Evolutionary conservation across 1,140 invertebrate genomes (phyloP), one percentile per base, ranked within the genome.

Genomic region (Euura lappo): DNA sequence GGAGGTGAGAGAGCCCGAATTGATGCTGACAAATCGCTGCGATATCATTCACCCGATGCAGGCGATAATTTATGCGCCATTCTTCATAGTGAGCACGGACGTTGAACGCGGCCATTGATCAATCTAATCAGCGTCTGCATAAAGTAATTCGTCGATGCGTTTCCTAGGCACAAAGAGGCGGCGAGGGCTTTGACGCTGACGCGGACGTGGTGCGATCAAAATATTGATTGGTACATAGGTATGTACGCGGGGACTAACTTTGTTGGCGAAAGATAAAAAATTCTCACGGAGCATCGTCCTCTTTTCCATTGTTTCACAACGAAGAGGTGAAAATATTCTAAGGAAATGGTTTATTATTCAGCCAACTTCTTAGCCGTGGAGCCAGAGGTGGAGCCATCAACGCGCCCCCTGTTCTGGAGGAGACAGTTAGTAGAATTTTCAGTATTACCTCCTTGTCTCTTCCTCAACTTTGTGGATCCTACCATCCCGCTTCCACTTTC

Each of bases 371-470:
- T 4, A 68, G 44, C 66, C 28, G 28, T 10, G 66, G 66, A 42
- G 11, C 28, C 28, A 28, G 44, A 44, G 66, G 66, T 42, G 44
- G 44, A 44, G 66, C 13, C 13, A 68, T 42, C 28, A 44, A 68
- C 66, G 13, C 66, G 51, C 51, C 13, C 51, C 28, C 13, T 42
- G 66, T 42, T 8, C 66, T 68, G 66, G 28, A 28, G 3, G 66
- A 44, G 66, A 68, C 66, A 68, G 66, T 68, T 68, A 68, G 66
- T 68, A 44, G 8, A 68, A 68, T 68, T 68, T 68, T 28, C 66
- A 68, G 13, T 8, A 8, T 28, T 68, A 11, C 3, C 11, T 68
- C 8, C 8, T 10, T 44, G 8, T 60, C 13, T 60, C 8, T 60
- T n/a, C 13, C 8, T 64, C 13, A 10, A 64, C 60, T 64, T 64